Percentiles rank a stretch among this genome's conserved stretches.
These are phyloP conservation scores for Arion vulgaris DNA, from an alignment of 1,140 invertebrate species.

Conservation along the genomic window DNA sequence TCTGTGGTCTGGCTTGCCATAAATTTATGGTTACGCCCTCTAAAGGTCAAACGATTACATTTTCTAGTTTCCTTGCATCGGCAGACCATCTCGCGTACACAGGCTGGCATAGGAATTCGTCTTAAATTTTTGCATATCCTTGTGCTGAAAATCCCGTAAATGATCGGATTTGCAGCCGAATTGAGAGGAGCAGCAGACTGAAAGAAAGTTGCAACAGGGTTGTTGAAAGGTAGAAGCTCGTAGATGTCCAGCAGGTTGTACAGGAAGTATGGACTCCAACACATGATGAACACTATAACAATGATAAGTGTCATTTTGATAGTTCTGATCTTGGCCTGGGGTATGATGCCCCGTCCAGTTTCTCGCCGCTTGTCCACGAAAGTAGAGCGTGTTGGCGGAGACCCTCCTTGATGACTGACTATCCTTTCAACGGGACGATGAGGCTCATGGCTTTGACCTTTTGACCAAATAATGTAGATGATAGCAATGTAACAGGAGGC, in stretches of 20 bases:
- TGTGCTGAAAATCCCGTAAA: slow-evolving; percentile 92
- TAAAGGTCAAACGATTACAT: background rate
- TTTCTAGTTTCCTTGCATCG: slow-evolving; percentile 18
- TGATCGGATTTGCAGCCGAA: slow-evolving; percentile 94
- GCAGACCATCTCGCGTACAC: slow-evolving; percentile 5
- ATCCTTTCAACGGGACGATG: background rate
- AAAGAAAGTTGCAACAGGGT: slow-evolving; percentile 91
- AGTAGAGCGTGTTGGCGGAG: slow-evolving; percentile 3
- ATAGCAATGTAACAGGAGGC: slow-evolving; percentile 92
- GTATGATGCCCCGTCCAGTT: slow-evolving; percentile 84
- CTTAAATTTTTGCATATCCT: slow-evolving; percentile 87
- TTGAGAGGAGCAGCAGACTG: slow-evolving; percentile 94
- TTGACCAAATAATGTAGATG: slow-evolving; percentile 87
- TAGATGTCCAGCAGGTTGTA: slow-evolving; percentile 94
- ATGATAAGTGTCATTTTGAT: slow-evolving; percentile 98
- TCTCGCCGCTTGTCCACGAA: slow-evolving; percentile 41
- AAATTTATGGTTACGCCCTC: background rate
- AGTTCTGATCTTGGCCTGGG: slow-evolving; percentile 95
- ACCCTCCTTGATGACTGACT: background rate
- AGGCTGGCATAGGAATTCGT: slow-evolving; percentile 5
- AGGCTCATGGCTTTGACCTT: slow-evolving; percentile 42
- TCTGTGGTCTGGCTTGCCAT: slow-evolving; percentile 16
- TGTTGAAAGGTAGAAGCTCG: slow-evolving; percentile 84
- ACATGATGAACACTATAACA: slow-evolving; percentile 95
- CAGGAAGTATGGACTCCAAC: slow-evolving; percentile 96